Conservation (phyloP, 1,140 invertebrate species). For the Hypothenemus hampei region DNA sequence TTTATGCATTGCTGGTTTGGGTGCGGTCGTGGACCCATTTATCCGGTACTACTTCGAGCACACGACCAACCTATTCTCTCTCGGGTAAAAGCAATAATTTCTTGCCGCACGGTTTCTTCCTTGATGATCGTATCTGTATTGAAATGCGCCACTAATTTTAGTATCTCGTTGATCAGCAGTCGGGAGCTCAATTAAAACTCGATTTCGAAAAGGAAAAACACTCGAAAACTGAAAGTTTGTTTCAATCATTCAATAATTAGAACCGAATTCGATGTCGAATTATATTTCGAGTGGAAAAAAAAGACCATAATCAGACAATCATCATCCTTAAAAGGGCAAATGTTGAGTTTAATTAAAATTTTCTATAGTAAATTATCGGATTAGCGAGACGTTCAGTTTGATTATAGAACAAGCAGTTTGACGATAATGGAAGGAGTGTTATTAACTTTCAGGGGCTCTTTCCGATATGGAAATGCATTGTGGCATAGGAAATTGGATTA, state of each 20-base stretch:
- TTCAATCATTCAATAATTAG: background rate
- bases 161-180: too few species aligned
- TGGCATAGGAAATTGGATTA: too few species aligned
- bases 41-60: slow-evolving; percentile 1
- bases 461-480: too few species aligned
- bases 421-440: slow-evolving; percentile 2
- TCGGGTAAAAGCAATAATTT: slow-evolving; percentile 6
- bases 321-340: slow-evolving; percentile 10
- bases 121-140: background rate
- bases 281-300: background rate
- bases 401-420: slow-evolving; percentile 7
- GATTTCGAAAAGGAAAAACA: slow-evolving; percentile 1
- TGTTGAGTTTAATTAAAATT: slow-evolving; percentile 18
- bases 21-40: slow-evolving; percentile 1
- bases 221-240: slow-evolving; percentile 1
- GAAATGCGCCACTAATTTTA: background rate
- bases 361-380: slow-evolving; percentile 13
- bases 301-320: background rate
- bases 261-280: background rate
- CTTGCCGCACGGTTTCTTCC: slow-evolving; percentile 7
- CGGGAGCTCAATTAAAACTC: too few species aligned
- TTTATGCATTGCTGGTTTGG: slow-evolving; percentile 1
- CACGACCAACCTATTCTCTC: background rate
- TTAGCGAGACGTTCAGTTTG: slow-evolving; percentile 2
- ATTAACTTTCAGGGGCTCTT: too few species aligned